Evolutionary conservation across 2,888 invertebrate genomes (phyloP), one percentile per base, ranked within the genome.

Genomic region (Drosophila atroscutellata): DNA sequence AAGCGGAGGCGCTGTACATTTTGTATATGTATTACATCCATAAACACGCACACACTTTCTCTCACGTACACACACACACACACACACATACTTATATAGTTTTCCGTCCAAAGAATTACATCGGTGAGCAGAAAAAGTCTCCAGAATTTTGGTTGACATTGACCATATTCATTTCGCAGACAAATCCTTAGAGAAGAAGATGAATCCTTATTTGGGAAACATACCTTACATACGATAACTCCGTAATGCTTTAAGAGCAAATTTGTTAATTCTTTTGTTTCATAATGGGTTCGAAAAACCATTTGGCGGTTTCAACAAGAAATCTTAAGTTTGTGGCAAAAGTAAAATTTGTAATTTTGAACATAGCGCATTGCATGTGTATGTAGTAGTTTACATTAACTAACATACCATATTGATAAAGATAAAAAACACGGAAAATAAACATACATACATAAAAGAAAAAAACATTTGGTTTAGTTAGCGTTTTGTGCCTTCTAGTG

Each of bases 41-140:
- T 37, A 64, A 59, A 62, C 36, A 59, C 51, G 69, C 34, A 58
- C 56, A 62, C 51, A 65, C 60, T 58, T 32, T 64, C 56, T 65
- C 32, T 2, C 34, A 63, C 52, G n/a, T n/a, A 60, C 32, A 72
- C 20, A 70, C 24, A 54, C 24, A 59, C 18, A n/a, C 18, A 51
- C 18, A 51, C 11, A 39, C 45, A 68, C 56, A 81, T 42, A 81
- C 67, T 73, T 80, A 86, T 87, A 89, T 86, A 85, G 80, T 90
- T 87, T 87, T 90, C 86, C 86, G 86, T 87, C 86, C 86, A 87
- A 88, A 75, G 65, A 85, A 82, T 79, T 79, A 69, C 77, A 85
- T 74, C 71, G 68, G 73, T 60, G 73, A 82, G 77, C 77, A 56
- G 65, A 75, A 54, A 65, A 66, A 55, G 57, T 80, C 76, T 71